A percentile compares a stretch with the other conserved stretches of the same genome.
Evolutionary conservation across 2,113 vertebrate species (phyloP).

Genomic region (Aythya baeri): DNA sequence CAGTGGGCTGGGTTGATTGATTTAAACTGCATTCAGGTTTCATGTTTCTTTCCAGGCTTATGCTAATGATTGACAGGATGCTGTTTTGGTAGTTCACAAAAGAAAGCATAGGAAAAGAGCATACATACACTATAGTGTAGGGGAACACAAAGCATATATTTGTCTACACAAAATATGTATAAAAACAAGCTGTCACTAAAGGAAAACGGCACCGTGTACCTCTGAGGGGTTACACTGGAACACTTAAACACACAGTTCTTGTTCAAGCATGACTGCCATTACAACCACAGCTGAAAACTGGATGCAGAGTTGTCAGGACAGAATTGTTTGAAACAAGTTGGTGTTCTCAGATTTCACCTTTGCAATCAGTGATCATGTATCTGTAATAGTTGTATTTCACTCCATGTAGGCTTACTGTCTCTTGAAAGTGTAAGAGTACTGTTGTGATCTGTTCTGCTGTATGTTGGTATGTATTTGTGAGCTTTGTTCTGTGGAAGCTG

Average conservation of each 20-base stretch:
- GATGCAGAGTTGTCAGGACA: neutral
- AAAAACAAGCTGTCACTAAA: neutral
- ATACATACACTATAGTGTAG: neutral
- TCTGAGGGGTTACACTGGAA: neutral
- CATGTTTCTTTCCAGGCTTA: slow-evolving; percentile 50
- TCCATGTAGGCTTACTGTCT: neutral
- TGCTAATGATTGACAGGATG: neutral
- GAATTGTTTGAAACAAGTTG: neutral
- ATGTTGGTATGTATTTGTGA: neutral
- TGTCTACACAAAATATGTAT: neutral
- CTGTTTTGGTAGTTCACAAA: neutral
- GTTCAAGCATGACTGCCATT: neutral
- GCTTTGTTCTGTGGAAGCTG: slow-evolving; percentile 36
- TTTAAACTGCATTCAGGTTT: neutral
- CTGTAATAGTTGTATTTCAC: neutral
- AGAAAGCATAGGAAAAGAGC: neutral
- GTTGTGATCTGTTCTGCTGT: neutral
- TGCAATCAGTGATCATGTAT: neutral
- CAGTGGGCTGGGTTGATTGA: neutral
- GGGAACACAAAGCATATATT: neutral
- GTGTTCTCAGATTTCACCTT: neutral
- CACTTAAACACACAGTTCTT: neutral
- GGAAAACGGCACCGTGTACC: neutral
- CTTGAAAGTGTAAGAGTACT: neutral
- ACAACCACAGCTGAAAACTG: neutral